phyloP scores from a whole-genome alignment of 2,797 vertebrate genomes.

The Premnoplex brunnescens region DNA sequence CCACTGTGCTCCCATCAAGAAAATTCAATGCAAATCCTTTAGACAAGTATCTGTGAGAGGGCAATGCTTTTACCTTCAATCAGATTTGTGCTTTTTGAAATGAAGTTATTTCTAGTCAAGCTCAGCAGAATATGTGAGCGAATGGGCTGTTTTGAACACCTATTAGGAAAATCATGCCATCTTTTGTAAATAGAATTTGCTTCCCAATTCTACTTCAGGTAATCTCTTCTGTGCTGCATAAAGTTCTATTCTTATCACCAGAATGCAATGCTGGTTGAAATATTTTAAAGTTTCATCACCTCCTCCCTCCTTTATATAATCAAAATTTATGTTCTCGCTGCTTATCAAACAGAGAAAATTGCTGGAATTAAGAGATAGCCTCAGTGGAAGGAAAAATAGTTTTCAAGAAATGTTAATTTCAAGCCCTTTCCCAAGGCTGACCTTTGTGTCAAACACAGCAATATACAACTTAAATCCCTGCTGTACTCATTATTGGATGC shows the following conservation, averaged over 20 bases:
- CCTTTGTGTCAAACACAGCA: conserved; percentile 62
- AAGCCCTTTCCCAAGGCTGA: conserved; percentile 47
- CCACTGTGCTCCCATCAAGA: conserved; percentile 16
- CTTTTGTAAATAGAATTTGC: conserved; percentile 79
- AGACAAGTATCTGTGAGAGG: conserved; percentile 45
- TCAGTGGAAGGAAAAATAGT: conserved; percentile 51
- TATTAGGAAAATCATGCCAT: conserved; percentile 72
- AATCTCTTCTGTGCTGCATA: conserved; percentile 69
- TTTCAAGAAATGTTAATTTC: conserved; percentile 73
- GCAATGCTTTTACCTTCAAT: conserved; percentile 60
- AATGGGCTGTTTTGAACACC: conserved; percentile 68
- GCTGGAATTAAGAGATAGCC: conserved; percentile 74
- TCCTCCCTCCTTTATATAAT: conserved; percentile 39
- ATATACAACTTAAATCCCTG: conserved; percentile 54
- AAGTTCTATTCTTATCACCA: conserved; percentile 74
- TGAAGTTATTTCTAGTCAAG: conserved; percentile 68
- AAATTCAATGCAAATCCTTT: conserved; percentile 58
- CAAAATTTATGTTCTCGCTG: conserved; percentile 49
- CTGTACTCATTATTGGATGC: conserved; percentile 55
- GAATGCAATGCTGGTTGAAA: conserved; percentile 63
- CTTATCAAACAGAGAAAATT: conserved; percentile 74
- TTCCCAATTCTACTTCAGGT: conserved; percentile 71
- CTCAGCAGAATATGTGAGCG: conserved; percentile 60
- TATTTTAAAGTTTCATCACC: conserved; percentile 65
- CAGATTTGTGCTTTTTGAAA: conserved; percentile 68